A percentile compares a stretch with the other conserved stretches of the same genome.
phyloP scores from a whole-genome alignment of 2,797 vertebrate species.

The Salarias fasciatus region DNA sequence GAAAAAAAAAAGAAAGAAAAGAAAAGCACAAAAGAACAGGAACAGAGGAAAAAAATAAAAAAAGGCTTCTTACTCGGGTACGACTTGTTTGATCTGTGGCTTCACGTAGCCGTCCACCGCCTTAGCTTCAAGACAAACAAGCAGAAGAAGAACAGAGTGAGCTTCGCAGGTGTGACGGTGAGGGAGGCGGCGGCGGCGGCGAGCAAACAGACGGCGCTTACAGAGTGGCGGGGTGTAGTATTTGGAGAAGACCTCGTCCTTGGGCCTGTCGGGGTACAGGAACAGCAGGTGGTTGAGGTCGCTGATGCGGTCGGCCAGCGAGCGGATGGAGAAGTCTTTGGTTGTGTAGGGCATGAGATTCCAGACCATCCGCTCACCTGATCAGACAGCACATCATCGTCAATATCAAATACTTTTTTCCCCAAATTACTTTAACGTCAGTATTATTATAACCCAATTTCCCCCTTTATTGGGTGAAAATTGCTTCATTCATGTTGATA shows the following conservation, averaged over 20 bases:
- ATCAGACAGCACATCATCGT: background rate
- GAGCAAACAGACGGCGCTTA: slow-evolving; percentile 66
- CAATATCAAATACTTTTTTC: too few relatives aligned
- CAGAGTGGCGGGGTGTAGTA: slow-evolving; percentile 96
- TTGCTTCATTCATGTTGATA: too few relatives aligned
- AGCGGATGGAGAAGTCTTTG: slow-evolving; percentile 98
- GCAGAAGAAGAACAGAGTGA: slow-evolving; percentile 20
- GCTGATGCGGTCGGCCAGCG: slow-evolving; percentile 95
- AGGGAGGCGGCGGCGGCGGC: too few relatives aligned
- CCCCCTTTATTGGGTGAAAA: too few relatives aligned
- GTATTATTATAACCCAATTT: too few relatives aligned
- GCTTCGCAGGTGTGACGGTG: too few relatives aligned
- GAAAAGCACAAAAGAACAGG: background rate
- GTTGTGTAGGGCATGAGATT: slow-evolving; percentile 99
- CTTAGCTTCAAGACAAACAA: slow-evolving; percentile 84
- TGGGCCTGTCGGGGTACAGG: slow-evolving; percentile 93
- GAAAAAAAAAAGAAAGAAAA: slow-evolving; percentile 8
- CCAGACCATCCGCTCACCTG: slow-evolving; percentile 92
- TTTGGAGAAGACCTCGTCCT: slow-evolving; percentile 98
- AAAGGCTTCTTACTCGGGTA: slow-evolving; percentile 90
- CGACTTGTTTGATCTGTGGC: slow-evolving; percentile 97
- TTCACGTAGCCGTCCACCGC: slow-evolving; percentile 96
- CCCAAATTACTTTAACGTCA: too few relatives aligned
- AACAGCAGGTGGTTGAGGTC: slow-evolving; percentile 96
- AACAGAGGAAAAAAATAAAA: slow-evolving; percentile 11